Conservation (phyloP, 1,140 invertebrate genomes). For the Triops longicaudatus region DNA sequence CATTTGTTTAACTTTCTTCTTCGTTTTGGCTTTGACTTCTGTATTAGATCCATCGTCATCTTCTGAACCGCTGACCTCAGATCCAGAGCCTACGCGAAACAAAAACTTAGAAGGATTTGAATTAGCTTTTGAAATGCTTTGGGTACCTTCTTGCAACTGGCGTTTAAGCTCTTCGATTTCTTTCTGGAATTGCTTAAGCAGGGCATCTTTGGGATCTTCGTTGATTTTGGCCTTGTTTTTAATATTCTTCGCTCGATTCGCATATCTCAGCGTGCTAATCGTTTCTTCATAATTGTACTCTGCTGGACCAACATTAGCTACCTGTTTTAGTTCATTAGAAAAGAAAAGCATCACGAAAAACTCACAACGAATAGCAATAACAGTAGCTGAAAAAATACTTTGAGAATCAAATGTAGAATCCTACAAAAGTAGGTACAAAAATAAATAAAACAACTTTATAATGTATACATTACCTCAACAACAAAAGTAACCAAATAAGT, state of each 20-base stretch:
- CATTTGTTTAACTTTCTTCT: conserved; percentile 29
- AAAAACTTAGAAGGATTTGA: conserved; percentile 2
- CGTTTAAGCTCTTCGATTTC: conserved; percentile 88
- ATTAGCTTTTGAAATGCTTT: conserved; percentile 20
- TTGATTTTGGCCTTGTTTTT: conserved; percentile 93
- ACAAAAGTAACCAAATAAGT: too few relatives aligned
- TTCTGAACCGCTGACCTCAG: conserved; percentile 32
- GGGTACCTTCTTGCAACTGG: conserved; percentile 61
- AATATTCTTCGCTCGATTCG: conserved; percentile 94
- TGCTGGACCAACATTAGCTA: conserved; percentile 88
- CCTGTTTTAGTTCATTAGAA: background rate
- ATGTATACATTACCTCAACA: too few relatives aligned
- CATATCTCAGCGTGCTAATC: conserved; percentile 92
- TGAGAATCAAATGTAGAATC: too few relatives aligned
- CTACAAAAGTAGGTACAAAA: background rate
- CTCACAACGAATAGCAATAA: too few relatives aligned
- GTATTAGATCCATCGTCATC: conserved; percentile 26
- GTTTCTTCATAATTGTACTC: conserved; percentile 97
- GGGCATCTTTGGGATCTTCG: conserved; percentile 95
- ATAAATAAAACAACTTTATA: conserved; percentile 21
- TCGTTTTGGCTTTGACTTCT: conserved; percentile 31
- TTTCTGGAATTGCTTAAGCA: conserved; percentile 88
- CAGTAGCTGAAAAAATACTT: too few relatives aligned
- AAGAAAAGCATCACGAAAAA: too few relatives aligned
- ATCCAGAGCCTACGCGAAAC: conserved; percentile 24